Conservation (phyloP, 1,140 invertebrate species). For the Campodea augens region DNA sequence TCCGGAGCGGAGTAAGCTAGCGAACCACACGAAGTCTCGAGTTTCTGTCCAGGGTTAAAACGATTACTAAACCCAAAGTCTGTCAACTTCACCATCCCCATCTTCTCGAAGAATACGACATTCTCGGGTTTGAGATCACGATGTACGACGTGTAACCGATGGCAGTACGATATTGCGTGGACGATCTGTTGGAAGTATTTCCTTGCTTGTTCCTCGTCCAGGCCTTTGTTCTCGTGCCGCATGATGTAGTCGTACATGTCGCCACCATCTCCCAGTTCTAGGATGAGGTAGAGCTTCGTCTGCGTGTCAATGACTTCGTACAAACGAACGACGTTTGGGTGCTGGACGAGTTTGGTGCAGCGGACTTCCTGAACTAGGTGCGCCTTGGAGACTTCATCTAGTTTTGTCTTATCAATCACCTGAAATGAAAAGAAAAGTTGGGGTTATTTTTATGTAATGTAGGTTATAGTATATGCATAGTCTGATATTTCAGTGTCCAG, state of each 20-base stretch:
- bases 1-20: conserved; percentile 98
- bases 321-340: conserved; percentile 91
- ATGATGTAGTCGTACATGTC: conserved; percentile 99
- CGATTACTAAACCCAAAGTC: conserved; percentile 98
- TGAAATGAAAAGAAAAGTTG: conserved; percentile 36
- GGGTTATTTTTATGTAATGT: no score
- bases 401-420: conserved; percentile 93
- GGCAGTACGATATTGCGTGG: conserved; percentile 93
- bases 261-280: conserved; percentile 95
- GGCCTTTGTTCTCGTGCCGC: conserved; percentile 62
- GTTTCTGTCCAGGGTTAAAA: conserved; percentile 89
- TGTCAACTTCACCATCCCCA: conserved; percentile 92
- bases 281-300: conserved; percentile 83
- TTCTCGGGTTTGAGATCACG: conserved; percentile 97
- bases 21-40: conserved; percentile 98
- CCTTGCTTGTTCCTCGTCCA: conserved; percentile 38
- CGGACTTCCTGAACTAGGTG: conserved; percentile 95
- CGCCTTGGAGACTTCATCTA: conserved; percentile 87
- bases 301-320: conserved; percentile 99
- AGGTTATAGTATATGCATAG: no score
- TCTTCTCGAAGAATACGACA: conserved; percentile 95
- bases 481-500: no score
- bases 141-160: conserved; percentile 80
- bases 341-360: conserved; percentile 98
- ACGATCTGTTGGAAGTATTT: conserved; percentile 52